Conservation (phyloP, 2,113 vertebrate species). For the Aleadryas rufinucha region DNA sequence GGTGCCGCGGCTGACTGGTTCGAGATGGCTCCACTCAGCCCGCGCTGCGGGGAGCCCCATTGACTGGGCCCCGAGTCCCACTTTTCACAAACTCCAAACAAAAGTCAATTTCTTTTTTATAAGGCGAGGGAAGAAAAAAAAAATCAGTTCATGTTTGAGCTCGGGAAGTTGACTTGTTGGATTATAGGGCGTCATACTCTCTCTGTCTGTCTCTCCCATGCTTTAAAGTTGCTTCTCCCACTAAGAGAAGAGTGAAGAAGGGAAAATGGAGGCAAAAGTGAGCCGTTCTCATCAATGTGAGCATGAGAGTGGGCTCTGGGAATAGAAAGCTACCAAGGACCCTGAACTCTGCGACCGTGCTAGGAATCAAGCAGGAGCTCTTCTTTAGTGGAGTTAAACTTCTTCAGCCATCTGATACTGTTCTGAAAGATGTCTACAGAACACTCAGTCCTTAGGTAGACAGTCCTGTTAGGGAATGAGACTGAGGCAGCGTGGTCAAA, state of each 20-base stretch:
- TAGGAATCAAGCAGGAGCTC: neutral
- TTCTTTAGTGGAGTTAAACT: neutral
- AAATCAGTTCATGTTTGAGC: conserved; percentile 88
- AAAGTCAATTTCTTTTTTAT: conserved; percentile 99
- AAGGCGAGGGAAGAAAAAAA: conserved; percentile 73
- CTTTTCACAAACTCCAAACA: conserved; percentile 99
- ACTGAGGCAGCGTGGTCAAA: neutral
- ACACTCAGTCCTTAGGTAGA: neutral
- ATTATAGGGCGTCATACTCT: conserved; percentile 72
- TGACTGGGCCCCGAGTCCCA: conserved; percentile 99
- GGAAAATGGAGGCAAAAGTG: conserved; percentile 11
- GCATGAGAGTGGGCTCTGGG: neutral
- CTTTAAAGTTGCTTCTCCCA: conserved; percentile 68
- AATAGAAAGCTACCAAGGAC: neutral
- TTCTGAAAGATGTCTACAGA: neutral
- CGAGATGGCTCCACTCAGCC: conserved; percentile 98
- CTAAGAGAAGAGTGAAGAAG: conserved; percentile 17
- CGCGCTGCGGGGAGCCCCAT: conserved; percentile 96
- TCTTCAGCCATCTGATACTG: neutral
- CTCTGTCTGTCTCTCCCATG: conserved; percentile 64
- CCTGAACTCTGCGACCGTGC: neutral
- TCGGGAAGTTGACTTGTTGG: conserved; percentile 89
- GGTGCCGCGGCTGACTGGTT: conserved; percentile 99
- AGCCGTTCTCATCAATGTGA: neutral
- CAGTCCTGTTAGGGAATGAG: neutral